Evolutionary conservation across 1,140 invertebrate species (phyloP).

Genomic region (Meloidogyne exigua): DNA sequence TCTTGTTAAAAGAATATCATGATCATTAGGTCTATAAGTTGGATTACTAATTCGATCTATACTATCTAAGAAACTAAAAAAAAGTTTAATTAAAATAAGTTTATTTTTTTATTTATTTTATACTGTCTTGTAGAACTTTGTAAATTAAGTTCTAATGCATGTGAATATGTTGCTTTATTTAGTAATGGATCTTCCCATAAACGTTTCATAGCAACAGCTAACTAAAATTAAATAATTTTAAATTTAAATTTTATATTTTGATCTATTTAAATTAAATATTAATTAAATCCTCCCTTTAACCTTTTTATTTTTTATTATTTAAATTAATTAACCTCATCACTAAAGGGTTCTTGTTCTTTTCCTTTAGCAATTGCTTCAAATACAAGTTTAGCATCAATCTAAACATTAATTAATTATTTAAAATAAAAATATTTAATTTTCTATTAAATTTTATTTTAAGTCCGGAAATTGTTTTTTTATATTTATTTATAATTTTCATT

Average conservation of each 20-base stretch:
- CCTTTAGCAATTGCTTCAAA: constrained; percentile 97
- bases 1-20: constrained; percentile 94
- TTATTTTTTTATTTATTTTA: constrained; percentile 68
- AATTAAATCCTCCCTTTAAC: too few species aligned
- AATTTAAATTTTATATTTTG: too few species aligned
- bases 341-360: constrained; percentile 99
- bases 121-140: constrained; percentile 99
- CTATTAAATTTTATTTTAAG: neutral
- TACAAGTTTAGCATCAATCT: constrained; percentile 98
- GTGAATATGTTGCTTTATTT: constrained; percentile 94
- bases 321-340: constrained; percentile 74
- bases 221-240: too few species aligned
- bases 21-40: constrained; percentile 96
- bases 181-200: constrained; percentile 88
- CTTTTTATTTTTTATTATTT: neutral
- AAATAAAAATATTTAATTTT: neutral
- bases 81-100: neutral
- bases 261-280: too few species aligned
- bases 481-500: neutral
- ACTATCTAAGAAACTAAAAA: constrained; percentile 68
- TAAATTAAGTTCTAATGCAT: constrained; percentile 99
- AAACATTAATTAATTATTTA: too few species aligned
- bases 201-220: constrained; percentile 84
- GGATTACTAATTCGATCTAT: constrained; percentile 92
- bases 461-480: neutral